Evolutionary conservation across 2,797 vertebrate genomes (phyloP), one percentile per base, ranked within the genome.

Genomic region (Alfaro cultratus): DNA sequence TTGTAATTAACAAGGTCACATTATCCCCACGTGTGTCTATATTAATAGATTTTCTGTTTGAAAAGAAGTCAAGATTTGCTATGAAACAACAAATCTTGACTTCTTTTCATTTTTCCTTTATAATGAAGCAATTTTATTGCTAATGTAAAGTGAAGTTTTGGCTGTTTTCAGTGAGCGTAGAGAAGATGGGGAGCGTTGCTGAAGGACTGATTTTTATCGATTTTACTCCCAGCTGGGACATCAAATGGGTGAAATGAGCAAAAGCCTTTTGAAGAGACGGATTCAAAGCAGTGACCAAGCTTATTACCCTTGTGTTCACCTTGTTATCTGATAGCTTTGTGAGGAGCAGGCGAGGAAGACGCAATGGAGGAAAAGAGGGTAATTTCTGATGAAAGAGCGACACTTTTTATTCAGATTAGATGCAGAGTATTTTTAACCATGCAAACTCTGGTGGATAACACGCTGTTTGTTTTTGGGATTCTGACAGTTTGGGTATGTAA

Each of bases 401-500:
- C 81, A 86, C 88, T 90, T 93, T 91, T 88, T 87, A 95, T 94
- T 91, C 85, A 89, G 86, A 93, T 93, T 75, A 80, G 81, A 91
- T 90, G 88, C 83, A 67, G 89, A 84, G 88, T 93, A 93, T 93
- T 94, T 94, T 94, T 92, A 92, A 93, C 92, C 78, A 78, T 76
- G 88, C 89, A 92, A 89, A 93, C 92, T 93, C 85, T 88, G 87
- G 89, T 79, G 83, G 89, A 90, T 92, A 91, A 91, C 85, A 91
- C 92, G 91, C 90, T 87, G 92, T 94, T 94, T 93, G 90, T 94
- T 94, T 92, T 84, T 80, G 79, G 85, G 84, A 85, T 93, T 71
- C 86, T 95, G 92, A 92, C 91, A 91, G 92, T 93, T 94, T 94
- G 92, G 93, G 92, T 93, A 94, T 93, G 92, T 91, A 93, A 93